These are phyloP conservation scores for Macropis europaea DNA, from an alignment of 2,888 invertebrate genomes.

Conservation along the genomic window DNA sequence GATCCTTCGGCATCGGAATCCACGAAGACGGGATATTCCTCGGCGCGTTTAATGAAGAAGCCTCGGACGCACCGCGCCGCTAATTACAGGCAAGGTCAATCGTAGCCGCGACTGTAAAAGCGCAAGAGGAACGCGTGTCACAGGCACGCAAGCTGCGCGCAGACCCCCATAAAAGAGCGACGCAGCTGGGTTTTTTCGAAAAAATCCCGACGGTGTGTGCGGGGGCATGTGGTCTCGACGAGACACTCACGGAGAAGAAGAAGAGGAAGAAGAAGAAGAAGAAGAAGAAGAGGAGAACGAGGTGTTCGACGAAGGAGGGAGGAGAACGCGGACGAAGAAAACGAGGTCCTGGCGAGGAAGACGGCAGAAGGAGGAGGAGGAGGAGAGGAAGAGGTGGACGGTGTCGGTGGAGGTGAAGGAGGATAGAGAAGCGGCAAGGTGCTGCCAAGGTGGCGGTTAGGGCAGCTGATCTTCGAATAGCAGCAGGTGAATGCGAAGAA, in stretches of 20 bases:
- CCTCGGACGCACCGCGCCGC: conserved; percentile 8
- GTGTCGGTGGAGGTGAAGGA: conserved; percentile 63
- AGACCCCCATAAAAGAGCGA: conserved; percentile 63
- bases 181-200: conserved; percentile 63
- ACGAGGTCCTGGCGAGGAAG: conserved; percentile 43
- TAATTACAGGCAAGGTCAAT: conserved; percentile 52
- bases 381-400: conserved; percentile 38
- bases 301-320: neutral
- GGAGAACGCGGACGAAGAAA: conserved; percentile 32
- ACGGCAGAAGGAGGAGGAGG: conserved; percentile 47
- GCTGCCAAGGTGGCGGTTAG: conserved; percentile 78
- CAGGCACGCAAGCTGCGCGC: conserved; percentile 52
- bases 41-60: too few species aligned
- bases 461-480: conserved; percentile 79
- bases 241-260: conserved; percentile 37
- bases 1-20: too few species aligned
- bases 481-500: conserved; percentile 78
- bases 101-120: neutral
- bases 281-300: conserved; percentile 35
- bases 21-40: too few species aligned
- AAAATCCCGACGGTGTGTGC: conserved; percentile 53
- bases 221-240: conserved; percentile 52
- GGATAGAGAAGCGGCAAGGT: conserved; percentile 73
- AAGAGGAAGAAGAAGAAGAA: neutral
- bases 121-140: conserved; percentile 46